Base-by-base conservation (phyloP, 1,140 invertebrate species). In the Maconellicoccus hirsutus region DNA sequence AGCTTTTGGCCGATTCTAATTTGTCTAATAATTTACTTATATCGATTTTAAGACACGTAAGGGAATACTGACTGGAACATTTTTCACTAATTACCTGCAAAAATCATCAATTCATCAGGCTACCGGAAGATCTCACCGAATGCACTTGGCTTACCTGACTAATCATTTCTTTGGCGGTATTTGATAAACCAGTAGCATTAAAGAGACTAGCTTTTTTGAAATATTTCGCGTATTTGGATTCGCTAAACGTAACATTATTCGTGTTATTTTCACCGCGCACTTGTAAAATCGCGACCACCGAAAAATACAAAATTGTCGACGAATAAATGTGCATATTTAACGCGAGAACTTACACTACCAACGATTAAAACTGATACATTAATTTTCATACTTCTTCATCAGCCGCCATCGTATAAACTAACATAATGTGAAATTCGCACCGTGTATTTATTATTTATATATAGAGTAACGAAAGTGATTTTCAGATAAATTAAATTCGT, bases 21-120 rank as follows among this genome's bases (percentile, higher is more conserved):
- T 85, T 86, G 74, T 91, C 89, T 27, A 92, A 81, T 75, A 90
- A 84, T 0, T 87, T 86, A 12, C 90, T 85, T 25, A 90, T 84
- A 79, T 91, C 89, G 70, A 92, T 81, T 77, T 91, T 91, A n/a
- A 92, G 79, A 75, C 90, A 92, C 33, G 86, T 89, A 12, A 85
- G 81, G 77, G 87, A 89, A 75, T 91, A 91, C 0, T 84, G 82
- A 12, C 85, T 85, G 21, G 82, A 79, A 75, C 90, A 91, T 71
- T 73, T 73, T 29, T 74, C 70, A 16, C 22, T 39, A 21, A 76
- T 38, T 19, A 73, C 72, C 75, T 76, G 73, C 8, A 73, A 74
- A 69, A 25, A 63, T n/a, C n/a, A n/a, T n/a, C n/a, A n/a, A n/a
- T n/a, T n/a, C n/a, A n/a, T n/a, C n/a, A n/a, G 12, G 25, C 19